Evolutionary conservation across 2,888 invertebrate species (phyloP).

Genomic region (Idaea dimidiata): DNA sequence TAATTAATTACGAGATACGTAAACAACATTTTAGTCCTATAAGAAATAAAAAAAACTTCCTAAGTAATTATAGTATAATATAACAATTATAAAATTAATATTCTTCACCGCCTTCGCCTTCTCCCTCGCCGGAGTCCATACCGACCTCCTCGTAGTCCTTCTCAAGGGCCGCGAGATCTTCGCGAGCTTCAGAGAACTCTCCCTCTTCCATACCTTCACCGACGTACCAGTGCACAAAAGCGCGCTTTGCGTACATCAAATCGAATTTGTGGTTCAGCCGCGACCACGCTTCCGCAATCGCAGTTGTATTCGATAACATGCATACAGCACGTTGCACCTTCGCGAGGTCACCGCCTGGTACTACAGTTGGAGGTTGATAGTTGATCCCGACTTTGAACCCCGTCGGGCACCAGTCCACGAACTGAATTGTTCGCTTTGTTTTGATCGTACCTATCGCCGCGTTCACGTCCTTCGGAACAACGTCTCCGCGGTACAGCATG

Average conservation of each 20-base stretch:
- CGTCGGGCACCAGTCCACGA: conserved; percentile 95
- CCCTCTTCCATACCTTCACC: conserved; percentile 93
- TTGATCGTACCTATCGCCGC: conserved; percentile 96
- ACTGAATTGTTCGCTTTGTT: conserved; percentile 95
- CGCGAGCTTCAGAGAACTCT: conserved; percentile 90
- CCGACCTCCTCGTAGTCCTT: conserved; percentile 94
- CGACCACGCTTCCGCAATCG: conserved; percentile 98
- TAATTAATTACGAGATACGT: conserved; percentile 31
- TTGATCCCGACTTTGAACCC: conserved; percentile 91
- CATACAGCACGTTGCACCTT: conserved; percentile 97
- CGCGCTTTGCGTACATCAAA: conserved; percentile 97
- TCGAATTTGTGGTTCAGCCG: conserved; percentile 97
- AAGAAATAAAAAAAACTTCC: conserved; percentile 32
- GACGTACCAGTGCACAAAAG: conserved; percentile 97
- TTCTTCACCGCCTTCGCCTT: conserved; percentile 90
- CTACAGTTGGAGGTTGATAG: conserved; percentile 92
- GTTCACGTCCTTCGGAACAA: conserved; percentile 96
- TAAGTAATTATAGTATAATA: conserved; percentile 46
- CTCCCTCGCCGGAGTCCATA: conserved; percentile 90
- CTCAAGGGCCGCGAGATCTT: conserved; percentile 84
- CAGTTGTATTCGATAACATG: conserved; percentile 98
- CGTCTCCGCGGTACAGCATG: conserved; percentile 96
- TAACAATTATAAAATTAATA: conserved; percentile 73
- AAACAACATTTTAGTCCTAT: conserved; percentile 38
- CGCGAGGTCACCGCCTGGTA: conserved; percentile 94